Conservation (phyloP, 2,113 vertebrate genomes). For the Lathamus discolor region DNA sequence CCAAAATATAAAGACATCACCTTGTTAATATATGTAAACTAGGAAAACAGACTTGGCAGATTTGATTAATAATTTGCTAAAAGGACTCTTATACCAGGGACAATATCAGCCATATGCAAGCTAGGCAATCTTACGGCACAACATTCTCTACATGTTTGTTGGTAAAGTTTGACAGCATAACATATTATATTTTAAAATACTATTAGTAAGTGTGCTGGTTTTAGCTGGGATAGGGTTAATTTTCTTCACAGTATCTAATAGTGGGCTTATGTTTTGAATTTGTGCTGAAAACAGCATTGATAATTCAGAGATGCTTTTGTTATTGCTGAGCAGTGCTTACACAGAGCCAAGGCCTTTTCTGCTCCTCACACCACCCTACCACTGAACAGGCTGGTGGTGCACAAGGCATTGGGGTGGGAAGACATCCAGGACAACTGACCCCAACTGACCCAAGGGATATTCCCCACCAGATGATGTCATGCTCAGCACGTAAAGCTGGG, state of each 20-base stretch:
- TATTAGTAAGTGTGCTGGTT: neutral
- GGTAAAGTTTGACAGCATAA: neutral
- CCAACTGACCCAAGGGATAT: neutral
- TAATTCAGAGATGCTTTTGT: neutral
- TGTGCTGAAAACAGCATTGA: neutral
- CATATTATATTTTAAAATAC: neutral
- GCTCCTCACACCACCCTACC: neutral
- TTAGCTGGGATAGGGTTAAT: neutral
- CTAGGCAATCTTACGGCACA: neutral
- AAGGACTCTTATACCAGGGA: neutral
- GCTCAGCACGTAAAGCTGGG: neutral
- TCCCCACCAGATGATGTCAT: neutral
- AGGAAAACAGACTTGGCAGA: neutral
- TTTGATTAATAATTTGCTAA: conserved; percentile 9
- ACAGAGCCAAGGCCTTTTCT: neutral
- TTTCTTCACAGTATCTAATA: neutral
- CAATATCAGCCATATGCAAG: neutral
- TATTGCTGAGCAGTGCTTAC: neutral
- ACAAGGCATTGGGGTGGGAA: neutral
- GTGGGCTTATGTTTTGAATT: neutral
- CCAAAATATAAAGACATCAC: neutral
- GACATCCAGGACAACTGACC: neutral
- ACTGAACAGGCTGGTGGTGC: neutral
- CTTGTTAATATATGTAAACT: neutral
- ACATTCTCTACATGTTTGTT: neutral